Evolutionary conservation across 2,113 vertebrate genomes (phyloP), one percentile per base, ranked within the genome.

Genomic region (Lampris incognitus): DNA sequence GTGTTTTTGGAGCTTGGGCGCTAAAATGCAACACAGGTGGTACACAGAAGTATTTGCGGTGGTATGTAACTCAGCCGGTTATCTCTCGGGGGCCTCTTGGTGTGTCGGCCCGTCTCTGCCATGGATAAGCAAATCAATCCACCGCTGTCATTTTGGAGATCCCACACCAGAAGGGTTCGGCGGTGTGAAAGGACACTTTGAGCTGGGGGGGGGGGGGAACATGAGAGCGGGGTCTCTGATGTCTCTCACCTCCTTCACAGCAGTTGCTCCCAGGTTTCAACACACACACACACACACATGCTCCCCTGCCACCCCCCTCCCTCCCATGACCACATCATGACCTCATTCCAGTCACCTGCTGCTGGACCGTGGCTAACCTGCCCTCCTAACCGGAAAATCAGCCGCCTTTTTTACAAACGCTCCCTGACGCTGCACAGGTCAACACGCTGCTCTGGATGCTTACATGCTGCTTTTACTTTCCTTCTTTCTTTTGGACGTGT

Each of bases 331-430:
- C 94, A 94, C 82, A 88, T 93, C 85, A 85, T 93, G 93, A 94
- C 91, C 91, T 92, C 93, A 91, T 87, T 87, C 84, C 84, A 92
- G 89, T 95, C 93, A 95, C 94, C 94, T 95, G 94, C 93, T 93
- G 91, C 88, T 90, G 90, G 83, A 92, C 92, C 92, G 90, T 88
- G 85, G 84, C 82, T 93, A 93, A 95, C 92, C 92, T 89, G 88
- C 82, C 89, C 90, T 89, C 79, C 85, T 24, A 70, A 87, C 88
- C 89, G 87, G 87, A 91, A 92, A 94, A 93, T 91, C 80, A 69
- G 85, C 86, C 86, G 88, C 83, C 90, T 82, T 90, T 83, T 89
- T 74, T 79, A 78, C 79, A 85, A 78, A 88, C 71, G 69, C 87
- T 87, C 81, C 74, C 71, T 37, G 77, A 88, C 87, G 82, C 76